These are phyloP conservation scores for Catonia carolina DNA, from an alignment of 2,888 invertebrate species.

Conservation along the genomic window DNA sequence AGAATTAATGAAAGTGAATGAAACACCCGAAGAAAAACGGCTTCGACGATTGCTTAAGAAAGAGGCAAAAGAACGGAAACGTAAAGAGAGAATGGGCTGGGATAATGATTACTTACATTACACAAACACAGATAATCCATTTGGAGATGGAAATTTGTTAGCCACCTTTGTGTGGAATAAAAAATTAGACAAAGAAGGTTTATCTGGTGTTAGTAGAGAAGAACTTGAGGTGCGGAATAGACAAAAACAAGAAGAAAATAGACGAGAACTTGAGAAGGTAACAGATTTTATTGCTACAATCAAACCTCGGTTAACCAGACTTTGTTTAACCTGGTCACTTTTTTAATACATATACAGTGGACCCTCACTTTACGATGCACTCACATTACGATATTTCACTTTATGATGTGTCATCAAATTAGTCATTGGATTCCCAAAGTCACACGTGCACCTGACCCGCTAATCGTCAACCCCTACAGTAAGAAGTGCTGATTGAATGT, in stretches of 20 bases:
- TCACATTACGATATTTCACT: too few species aligned
- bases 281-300: not conserved
- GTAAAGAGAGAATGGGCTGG: constrained; percentile 94
- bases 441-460: too few species aligned
- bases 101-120: constrained; percentile 95
- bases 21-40: constrained; percentile 93
- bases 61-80: constrained; percentile 77
- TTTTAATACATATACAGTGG: not conserved
- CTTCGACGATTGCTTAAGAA: constrained; percentile 80
- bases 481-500: too few species aligned
- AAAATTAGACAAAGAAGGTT: constrained; percentile 90
- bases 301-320: too few species aligned
- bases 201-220: constrained; percentile 66
- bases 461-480: too few species aligned
- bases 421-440: too few species aligned
- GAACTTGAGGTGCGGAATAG: constrained; percentile 77
- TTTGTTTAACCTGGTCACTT: not conserved
- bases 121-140: constrained; percentile 97
- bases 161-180: constrained; percentile 96
- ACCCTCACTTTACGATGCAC: too few species aligned
- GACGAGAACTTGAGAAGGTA: constrained; percentile 84
- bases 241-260: constrained; percentile 85
- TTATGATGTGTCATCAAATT: too few species aligned
- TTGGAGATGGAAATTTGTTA: constrained; percentile 91
- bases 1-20: constrained; percentile 74